Evolutionary conservation across 2,797 vertebrate species (phyloP).

Genomic region (Leptodactylus fallax): DNA sequence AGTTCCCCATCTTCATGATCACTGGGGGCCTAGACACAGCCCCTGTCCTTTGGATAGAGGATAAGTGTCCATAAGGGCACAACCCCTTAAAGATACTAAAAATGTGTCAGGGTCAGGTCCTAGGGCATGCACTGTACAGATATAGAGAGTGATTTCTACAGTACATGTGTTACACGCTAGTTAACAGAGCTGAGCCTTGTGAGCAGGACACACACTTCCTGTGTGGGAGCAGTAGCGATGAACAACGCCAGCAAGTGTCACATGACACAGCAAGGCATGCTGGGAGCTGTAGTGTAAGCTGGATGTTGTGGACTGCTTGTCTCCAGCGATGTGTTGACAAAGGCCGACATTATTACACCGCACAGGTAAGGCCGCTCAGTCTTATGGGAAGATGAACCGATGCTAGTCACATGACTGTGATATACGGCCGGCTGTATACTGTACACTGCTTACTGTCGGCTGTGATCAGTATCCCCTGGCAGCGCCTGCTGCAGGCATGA

Average conservation of each 20-base stretch:
- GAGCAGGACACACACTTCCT: not conserved
- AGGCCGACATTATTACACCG: no score
- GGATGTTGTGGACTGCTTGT: not conserved
- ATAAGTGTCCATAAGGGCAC: no score
- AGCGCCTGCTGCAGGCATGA: not conserved
- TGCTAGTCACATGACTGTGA: not conserved
- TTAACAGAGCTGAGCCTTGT: no score
- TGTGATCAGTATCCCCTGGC: not conserved
- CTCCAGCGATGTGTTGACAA: no score
- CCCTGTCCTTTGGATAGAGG: no score
- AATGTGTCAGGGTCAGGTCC: no score
- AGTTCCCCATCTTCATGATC: no score
- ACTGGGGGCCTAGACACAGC: no score
- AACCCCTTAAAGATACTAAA: no score
- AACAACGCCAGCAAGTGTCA: not conserved
- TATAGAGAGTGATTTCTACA: no score
- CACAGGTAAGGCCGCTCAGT: not conserved
- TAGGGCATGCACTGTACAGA: no score
- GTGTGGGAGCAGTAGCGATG: not conserved
- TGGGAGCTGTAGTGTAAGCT: conserved; percentile 4
- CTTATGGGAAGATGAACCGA: not conserved
- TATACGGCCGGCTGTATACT: not conserved
- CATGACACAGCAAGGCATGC: not conserved
- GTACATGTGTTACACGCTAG: no score
- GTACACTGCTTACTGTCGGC: not conserved